Conservation (phyloP, 1,140 invertebrate genomes). For the Panulirus ornatus region DNA sequence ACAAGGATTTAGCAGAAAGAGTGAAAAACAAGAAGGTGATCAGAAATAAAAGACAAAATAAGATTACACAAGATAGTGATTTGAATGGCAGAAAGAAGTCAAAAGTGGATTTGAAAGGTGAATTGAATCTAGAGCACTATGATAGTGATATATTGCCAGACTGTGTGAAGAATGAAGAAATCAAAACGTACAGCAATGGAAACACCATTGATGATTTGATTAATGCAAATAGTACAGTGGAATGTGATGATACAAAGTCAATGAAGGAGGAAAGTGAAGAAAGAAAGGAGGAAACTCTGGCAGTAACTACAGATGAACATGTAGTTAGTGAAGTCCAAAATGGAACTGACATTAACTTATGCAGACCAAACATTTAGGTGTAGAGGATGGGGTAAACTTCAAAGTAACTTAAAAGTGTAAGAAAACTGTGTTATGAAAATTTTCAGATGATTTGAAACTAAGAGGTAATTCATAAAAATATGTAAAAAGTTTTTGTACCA, state of each 20-base stretch:
- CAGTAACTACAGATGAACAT: background rate
- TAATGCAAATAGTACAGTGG: background rate
- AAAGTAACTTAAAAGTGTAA: background rate
- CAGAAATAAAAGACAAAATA: background rate
- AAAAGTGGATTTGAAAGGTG: background rate
- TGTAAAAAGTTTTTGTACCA: no score
- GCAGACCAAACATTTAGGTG: background rate
- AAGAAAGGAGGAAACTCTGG: background rate
- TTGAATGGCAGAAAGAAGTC: background rate
- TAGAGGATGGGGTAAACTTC: background rate
- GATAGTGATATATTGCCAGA: background rate
- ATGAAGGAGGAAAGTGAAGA: background rate
- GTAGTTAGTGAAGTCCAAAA: background rate
- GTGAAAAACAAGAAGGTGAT: slow-evolving; percentile 31
- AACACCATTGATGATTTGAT: background rate
- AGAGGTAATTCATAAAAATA: no score
- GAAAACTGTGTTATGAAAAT: background rate
- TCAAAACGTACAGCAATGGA: background rate
- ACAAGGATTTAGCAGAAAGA: slow-evolving; percentile 60
- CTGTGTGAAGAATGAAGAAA: background rate
- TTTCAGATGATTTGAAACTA: background rate
- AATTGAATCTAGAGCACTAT: background rate
- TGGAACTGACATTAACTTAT: background rate
- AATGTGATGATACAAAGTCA: background rate
- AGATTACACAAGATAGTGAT: background rate